Evolutionary conservation across 1,140 invertebrate species (phyloP).

Genomic region (Oreohelix idahoensis): DNA sequence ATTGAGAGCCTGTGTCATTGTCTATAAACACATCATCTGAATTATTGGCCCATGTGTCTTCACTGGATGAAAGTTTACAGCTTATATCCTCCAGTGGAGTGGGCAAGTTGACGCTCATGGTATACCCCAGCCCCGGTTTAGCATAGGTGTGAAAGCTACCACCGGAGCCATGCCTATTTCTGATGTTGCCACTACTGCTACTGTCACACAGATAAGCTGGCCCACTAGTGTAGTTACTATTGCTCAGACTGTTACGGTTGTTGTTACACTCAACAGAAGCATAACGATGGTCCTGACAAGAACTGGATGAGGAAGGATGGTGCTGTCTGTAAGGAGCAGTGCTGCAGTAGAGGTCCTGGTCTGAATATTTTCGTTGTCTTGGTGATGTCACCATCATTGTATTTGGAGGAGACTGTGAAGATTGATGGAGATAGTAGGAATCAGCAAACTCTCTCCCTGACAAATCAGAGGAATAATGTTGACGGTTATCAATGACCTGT

Average conservation of each 20-base stretch:
- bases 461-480: not conserved
- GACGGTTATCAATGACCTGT: conserved; percentile 22
- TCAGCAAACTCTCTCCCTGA: conserved; percentile 2
- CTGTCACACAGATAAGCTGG: not conserved
- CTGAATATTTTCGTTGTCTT: conserved; percentile 41
- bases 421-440: conserved; percentile 5
- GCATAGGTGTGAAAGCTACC: conserved; percentile 11
- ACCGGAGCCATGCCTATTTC: not conserved
- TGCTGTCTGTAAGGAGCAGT: conserved; percentile 41
- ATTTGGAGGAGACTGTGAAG: not conserved
- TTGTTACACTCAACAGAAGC: conserved; percentile 41
- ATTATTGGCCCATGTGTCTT: conserved; percentile 9
- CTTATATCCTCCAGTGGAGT: conserved; percentile 4
- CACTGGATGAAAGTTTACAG: conserved; percentile 9
- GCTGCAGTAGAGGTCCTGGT: conserved; percentile 47
- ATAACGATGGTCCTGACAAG: conserved; percentile 40
- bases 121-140: not conserved
- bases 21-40: conserved; percentile 41
- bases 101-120: not conserved
- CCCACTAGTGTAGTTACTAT: not conserved
- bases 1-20: conserved; percentile 8
- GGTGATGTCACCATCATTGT: not conserved
- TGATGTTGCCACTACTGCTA: not conserved
- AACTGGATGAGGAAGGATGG: conserved; percentile 24
- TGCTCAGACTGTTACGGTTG: conserved; percentile 10